Evolutionary conservation across 1,140 invertebrate genomes (phyloP), one percentile per base, ranked within the genome.

Genomic region (Drosophila sturtevanti): DNA sequence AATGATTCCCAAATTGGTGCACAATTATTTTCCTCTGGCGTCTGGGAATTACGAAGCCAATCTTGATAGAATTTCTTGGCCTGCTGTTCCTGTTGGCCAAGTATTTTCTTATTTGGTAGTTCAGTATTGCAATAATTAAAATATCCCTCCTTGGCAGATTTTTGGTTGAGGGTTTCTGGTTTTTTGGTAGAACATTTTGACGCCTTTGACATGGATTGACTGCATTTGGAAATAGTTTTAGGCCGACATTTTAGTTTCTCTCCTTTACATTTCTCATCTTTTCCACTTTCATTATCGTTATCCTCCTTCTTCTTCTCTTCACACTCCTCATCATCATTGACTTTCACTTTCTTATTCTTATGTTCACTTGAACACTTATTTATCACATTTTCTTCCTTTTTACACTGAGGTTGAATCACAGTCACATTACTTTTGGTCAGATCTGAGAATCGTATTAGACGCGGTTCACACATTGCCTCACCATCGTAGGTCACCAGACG

Each of bases 401-500:
- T 0, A 27, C 38, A 11, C 14, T 22, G 24, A 11, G 2, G 12
- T 18, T 24, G 7, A 3, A 18, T 18, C 4, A 11, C n/a, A 0
- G 5, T n/a, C n/a, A 12, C 4, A n/a, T 12, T 0, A 27, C 21
- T 31, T 34, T 16, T 7, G 9, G 11, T 68, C 0, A 86, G 14
- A 55, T 84, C 84, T 0, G 67, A 64, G 0, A 61, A 4, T 1
- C 72, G 67, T 14, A 87, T 89, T 0, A 77, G 12, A 4, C 84
- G 68, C 5, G 31, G 51, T 21, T 87, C 84, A 21, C 55, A 31
- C 0, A 11, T 6, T 12, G 24, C 68, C 22, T 87, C 76, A 0
- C 79, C 84, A 55, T 87, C 84, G 16, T 89, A 87, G 69, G 79
- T 87, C 12, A 58, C 24, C 37, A 89, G 44, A 0, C 68, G 76